Conservation (phyloP, 2,888 invertebrate genomes). For the Ceratothoa steindachneri region DNA sequence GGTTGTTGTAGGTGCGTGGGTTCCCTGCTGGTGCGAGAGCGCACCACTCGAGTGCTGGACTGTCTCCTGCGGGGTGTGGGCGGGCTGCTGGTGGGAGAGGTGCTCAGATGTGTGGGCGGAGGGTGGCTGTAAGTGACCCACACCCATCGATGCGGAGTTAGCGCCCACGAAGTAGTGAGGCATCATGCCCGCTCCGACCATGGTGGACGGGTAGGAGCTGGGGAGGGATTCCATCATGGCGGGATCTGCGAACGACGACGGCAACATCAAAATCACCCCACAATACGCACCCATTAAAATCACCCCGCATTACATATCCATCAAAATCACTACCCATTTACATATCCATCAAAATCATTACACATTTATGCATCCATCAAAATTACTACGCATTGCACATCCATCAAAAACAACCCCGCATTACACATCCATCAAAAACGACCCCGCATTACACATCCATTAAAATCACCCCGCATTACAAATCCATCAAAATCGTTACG, state of each 20-base stretch:
- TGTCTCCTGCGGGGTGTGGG: constrained; percentile 19
- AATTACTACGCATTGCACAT: too few relatives aligned
- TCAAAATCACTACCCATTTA: too few relatives aligned
- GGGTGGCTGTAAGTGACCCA: constrained; percentile 29
- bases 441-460: too few relatives aligned
- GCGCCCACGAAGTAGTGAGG: constrained; percentile 30
- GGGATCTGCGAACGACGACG: constrained; percentile 20
- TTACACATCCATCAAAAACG: too few relatives aligned
- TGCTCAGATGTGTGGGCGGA: constrained; percentile 29
- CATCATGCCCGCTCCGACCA: constrained; percentile 34
- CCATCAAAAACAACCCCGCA: too few relatives aligned
- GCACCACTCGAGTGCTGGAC: constrained; percentile 15
- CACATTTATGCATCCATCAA: too few relatives aligned
- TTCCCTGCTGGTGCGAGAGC: constrained; percentile 29
- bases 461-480: too few relatives aligned
- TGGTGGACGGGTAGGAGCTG: constrained; percentile 35
- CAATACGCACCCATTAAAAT: not conserved
- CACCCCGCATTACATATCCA: too few relatives aligned
- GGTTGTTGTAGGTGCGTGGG: constrained; percentile 23
- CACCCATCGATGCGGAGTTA: constrained; percentile 30
- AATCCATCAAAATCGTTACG: too few relatives aligned
- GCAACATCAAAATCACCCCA: not conserved
- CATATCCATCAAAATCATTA: too few relatives aligned
- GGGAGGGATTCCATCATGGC: constrained; percentile 42
- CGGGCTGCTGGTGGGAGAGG: constrained; percentile 24